These are phyloP conservation scores for Oryzias woworae DNA, from an alignment of 2,113 vertebrate species.

Conservation along the genomic window DNA sequence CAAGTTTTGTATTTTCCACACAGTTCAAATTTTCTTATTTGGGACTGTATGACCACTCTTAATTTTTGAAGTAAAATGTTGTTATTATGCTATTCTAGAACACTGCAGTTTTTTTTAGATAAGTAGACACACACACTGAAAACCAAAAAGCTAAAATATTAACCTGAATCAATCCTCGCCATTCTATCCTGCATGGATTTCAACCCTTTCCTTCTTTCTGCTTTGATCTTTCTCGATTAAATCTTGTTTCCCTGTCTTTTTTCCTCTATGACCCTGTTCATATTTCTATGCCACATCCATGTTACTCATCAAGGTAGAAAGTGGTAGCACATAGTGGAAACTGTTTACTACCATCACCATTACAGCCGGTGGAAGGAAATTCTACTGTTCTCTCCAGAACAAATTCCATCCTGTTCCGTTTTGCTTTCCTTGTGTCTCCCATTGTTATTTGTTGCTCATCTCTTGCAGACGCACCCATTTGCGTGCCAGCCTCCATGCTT, in stretches of 20 bases:
- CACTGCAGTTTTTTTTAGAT: too few relatives aligned
- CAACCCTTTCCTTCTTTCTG: conserved; percentile 4
- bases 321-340: conserved; percentile 38
- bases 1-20: too few relatives aligned
- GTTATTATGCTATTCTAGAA: too few relatives aligned
- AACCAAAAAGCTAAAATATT: conserved; percentile 18
- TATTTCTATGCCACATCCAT: conserved; percentile 11
- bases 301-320: conserved; percentile 39
- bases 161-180: background rate
- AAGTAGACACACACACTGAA: conserved; percentile 5
- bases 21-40: too few relatives aligned
- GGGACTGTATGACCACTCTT: too few relatives aligned
- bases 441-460: conserved; percentile 62
- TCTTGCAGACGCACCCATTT: conserved; percentile 52
- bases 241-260: background rate
- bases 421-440: conserved; percentile 35
- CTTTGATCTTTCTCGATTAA: background rate
- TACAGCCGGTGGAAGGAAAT: conserved; percentile 44
- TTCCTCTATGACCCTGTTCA: background rate
- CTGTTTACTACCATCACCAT: conserved; percentile 42
- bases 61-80: too few relatives aligned
- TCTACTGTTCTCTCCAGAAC: conserved; percentile 26
- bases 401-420: conserved; percentile 41
- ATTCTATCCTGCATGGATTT: conserved; percentile 40
- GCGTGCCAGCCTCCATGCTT: conserved; percentile 41